A percentile compares a stretch with the other conserved stretches of the same genome.
Evolutionary conservation across 2,113 vertebrate species (phyloP).

Genomic region (Gymnorhina tibicen): DNA sequence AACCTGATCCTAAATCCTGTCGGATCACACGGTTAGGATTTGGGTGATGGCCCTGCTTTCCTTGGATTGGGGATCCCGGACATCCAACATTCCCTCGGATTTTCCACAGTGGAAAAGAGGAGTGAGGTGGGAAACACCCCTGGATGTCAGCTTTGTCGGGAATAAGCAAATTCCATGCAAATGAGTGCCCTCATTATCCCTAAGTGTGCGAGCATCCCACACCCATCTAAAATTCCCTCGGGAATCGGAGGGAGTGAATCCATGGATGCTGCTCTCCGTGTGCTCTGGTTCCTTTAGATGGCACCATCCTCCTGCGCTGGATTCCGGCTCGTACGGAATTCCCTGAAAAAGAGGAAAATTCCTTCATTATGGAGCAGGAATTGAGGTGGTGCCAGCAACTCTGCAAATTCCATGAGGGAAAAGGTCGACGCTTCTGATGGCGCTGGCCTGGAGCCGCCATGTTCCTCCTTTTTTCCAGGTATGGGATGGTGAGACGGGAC

Average conservation of each 20-base stretch:
- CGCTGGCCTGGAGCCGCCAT: not conserved
- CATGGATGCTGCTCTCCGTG: not conserved
- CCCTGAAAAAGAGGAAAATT: slow-evolving; percentile 67
- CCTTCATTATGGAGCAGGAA: slow-evolving; percentile 60
- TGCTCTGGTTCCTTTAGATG: slow-evolving; percentile 83
- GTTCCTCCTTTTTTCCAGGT: not conserved
- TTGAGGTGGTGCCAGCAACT: slow-evolving; percentile 45
- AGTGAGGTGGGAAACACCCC: not conserved
- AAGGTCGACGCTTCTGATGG: not conserved
- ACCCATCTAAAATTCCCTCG: not conserved
- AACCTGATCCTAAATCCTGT: not conserved
- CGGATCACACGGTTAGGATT: not conserved
- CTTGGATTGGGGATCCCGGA: not conserved
- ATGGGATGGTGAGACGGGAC: not conserved
- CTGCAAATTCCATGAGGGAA: not conserved
- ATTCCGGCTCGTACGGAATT: slow-evolving; percentile 31
- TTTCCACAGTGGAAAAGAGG: not conserved
- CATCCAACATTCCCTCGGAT: not conserved
- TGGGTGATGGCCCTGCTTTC: not conserved
- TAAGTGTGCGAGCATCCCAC: not conserved
- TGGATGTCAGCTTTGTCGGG: not conserved
- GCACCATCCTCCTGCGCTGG: slow-evolving; percentile 85
- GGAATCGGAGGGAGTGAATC: not conserved
- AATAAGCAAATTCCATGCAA: not conserved
- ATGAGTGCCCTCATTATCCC: not conserved